phyloP scores from a whole-genome alignment of 2,888 invertebrate species.

The Syrphus vitripennis region DNA sequence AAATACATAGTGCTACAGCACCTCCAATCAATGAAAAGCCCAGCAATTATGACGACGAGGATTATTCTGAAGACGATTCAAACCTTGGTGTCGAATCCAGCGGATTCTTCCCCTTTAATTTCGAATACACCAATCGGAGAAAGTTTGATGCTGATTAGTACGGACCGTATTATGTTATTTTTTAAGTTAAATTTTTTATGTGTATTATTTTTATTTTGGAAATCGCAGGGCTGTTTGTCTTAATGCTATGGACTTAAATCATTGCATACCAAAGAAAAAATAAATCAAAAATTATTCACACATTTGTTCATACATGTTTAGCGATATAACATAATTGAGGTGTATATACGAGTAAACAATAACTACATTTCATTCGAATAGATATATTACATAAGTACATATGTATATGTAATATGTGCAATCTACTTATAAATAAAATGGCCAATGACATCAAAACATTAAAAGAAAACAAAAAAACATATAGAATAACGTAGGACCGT shows the following conservation, averaged over 20 bases:
- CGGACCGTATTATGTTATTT: conserved; percentile 68
- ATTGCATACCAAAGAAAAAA: conserved; percentile 21
- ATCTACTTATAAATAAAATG: conserved; percentile 2
- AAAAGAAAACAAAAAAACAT: background rate
- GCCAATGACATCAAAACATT: background rate
- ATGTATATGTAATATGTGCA: background rate
- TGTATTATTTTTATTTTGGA: conserved; percentile 31
- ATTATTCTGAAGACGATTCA: conserved; percentile 66
- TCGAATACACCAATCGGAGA: conserved; percentile 62
- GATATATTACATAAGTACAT: background rate
- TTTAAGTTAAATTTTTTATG: conserved; percentile 41
- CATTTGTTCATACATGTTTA: conserved; percentile 10
- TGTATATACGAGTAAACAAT: conserved; percentile 39
- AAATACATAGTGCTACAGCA: conserved; percentile 52
- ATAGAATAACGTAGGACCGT: background rate
- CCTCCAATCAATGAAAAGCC: conserved; percentile 70
- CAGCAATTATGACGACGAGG: conserved; percentile 64
- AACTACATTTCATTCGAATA: conserved; percentile 10
- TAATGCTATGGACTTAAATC: conserved; percentile 37
- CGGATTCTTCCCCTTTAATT: conserved; percentile 62
- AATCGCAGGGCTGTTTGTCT: conserved; percentile 52
- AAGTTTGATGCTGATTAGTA: conserved; percentile 70
- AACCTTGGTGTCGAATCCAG: conserved; percentile 54
- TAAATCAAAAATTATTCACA: background rate
- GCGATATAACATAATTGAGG: conserved; percentile 21